Evolutionary conservation across 2,888 invertebrate genomes (phyloP).

Genomic region (Zootermopsis nevadensis): DNA sequence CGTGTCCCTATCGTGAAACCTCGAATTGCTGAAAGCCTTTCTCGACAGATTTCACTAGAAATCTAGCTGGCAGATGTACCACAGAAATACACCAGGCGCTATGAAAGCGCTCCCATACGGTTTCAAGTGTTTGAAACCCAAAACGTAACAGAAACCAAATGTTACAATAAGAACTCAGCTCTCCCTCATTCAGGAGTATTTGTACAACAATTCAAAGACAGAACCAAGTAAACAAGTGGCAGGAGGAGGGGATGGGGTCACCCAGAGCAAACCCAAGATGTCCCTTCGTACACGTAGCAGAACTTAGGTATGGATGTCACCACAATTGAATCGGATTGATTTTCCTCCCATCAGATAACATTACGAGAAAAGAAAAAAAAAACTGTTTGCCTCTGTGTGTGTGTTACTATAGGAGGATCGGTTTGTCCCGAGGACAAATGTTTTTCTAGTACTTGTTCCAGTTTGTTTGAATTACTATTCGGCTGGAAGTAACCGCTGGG

Average conservation of each 20-base stretch:
- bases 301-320: constrained; percentile 4
- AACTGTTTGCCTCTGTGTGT: no score
- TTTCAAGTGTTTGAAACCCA: constrained; percentile 28
- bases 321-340: constrained; percentile 21
- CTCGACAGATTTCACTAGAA: no score
- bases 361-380: no score
- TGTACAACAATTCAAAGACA: constrained; percentile 12
- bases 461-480: constrained; percentile 18
- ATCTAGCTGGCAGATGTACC: background rate
- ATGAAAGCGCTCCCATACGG: constrained; percentile 10
- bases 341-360: constrained; percentile 3
- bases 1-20: no score
- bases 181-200: background rate
- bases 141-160: constrained; percentile 14
- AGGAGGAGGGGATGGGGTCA: background rate
- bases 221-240: constrained; percentile 5
- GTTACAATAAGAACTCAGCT: background rate
- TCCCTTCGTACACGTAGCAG: background rate
- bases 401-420: background rate
- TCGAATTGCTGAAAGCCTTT: no score
- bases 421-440: constrained; percentile 25
- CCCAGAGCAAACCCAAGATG: background rate
- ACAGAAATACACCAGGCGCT: constrained; percentile 6
- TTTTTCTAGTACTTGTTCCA: background rate
- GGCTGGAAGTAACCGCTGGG: background rate